A percentile compares a stretch with the other conserved stretches of the same genome.
Evolutionary conservation across 1,140 invertebrate genomes (phyloP).

Genomic region (Dufourea novaeangliae): DNA sequence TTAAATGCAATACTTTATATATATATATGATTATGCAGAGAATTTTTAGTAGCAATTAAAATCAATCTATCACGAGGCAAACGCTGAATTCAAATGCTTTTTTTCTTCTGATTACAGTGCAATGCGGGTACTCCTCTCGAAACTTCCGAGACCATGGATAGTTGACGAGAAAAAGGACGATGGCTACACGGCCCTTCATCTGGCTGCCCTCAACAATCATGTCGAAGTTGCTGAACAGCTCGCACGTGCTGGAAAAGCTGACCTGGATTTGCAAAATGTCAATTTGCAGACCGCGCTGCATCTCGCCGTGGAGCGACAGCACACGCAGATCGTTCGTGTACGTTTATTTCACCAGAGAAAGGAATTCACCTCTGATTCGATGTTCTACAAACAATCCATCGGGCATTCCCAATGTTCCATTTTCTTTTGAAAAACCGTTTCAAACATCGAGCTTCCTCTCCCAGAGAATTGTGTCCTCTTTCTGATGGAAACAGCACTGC

Average conservation of each 20-base stretch:
- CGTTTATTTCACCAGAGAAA: slow-evolving; percentile 55
- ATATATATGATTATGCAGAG: too few species aligned
- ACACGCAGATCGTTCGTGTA: slow-evolving; percentile 96
- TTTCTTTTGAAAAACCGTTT: slow-evolving; percentile 16
- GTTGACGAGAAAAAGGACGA: slow-evolving; percentile 99
- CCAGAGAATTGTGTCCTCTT: not conserved
- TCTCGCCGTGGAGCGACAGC: slow-evolving; percentile 96
- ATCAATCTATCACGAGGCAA: not conserved
- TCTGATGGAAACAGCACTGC: not conserved
- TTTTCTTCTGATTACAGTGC: slow-evolving; percentile 85
- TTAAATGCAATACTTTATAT: too few species aligned
- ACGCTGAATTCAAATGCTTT: not conserved
- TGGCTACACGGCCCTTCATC: slow-evolving; percentile 97
- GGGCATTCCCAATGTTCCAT: not conserved
- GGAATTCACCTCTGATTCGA: slow-evolving; percentile 3
- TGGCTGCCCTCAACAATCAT: slow-evolving; percentile 98
- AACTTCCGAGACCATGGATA: slow-evolving; percentile 96
- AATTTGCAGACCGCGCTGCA: slow-evolving; percentile 98
- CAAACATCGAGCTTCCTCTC: not conserved
- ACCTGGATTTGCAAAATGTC: slow-evolving; percentile 96
- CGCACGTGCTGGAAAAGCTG: slow-evolving; percentile 92
- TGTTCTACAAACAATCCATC: slow-evolving; percentile 5
- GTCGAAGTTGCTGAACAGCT: slow-evolving; percentile 97
- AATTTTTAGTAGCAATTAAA: too few species aligned
- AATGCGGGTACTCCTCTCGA: slow-evolving; percentile 95